Evolutionary conservation across 2,797 vertebrate species (phyloP).

Genomic region (Chromis chromis): DNA sequence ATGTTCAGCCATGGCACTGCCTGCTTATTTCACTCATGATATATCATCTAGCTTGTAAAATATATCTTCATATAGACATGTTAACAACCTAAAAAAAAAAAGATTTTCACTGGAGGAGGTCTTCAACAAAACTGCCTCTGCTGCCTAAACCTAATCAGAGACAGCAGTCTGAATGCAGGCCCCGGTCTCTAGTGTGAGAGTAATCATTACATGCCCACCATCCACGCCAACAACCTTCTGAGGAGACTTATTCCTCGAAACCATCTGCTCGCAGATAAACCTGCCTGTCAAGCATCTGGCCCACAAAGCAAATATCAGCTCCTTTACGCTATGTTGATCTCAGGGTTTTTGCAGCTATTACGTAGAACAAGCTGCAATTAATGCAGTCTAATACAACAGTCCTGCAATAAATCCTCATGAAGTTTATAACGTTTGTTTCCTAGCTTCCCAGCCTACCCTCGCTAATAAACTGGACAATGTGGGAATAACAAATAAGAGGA

Average conservation of each 20-base stretch:
- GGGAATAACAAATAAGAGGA: background rate
- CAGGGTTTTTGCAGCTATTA: background rate
- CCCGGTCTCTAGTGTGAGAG: constrained; percentile 11
- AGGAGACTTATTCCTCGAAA: constrained; percentile 28
- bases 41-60: too few species aligned
- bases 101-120: too few species aligned
- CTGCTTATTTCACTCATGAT: too few species aligned
- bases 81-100: too few species aligned
- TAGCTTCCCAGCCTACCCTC: too few species aligned
- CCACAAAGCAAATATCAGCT: constrained; percentile 25
- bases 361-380: background rate
- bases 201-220: constrained; percentile 18
- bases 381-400: background rate
- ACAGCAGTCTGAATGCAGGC: background rate
- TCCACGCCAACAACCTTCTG: constrained; percentile 20
- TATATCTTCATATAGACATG: too few species aligned
- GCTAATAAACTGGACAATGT: too few species aligned
- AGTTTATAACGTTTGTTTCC: background rate
- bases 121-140: background rate
- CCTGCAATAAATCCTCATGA: background rate
- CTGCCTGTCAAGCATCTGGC: constrained; percentile 52
- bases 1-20: too few species aligned
- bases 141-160: constrained; percentile 8
- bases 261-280: constrained; percentile 53
- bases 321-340: constrained; percentile 9